phyloP scores from a whole-genome alignment of 2,888 invertebrate species.

The Ornithoptera alexandrae region DNA sequence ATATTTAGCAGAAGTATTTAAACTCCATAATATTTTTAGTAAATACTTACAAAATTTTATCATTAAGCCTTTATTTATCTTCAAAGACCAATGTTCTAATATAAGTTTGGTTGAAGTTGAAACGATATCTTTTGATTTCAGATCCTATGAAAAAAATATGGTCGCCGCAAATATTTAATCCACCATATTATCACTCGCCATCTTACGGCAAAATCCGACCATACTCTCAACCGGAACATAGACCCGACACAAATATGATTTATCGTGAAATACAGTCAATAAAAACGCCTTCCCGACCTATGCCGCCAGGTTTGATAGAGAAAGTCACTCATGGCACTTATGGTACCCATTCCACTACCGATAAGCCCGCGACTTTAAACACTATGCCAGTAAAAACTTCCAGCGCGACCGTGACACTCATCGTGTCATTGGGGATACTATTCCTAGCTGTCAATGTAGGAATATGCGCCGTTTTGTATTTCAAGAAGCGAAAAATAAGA shows the following conservation, averaged over 20 bases:
- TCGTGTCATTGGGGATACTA: constrained; percentile 83
- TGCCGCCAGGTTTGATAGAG: constrained; percentile 58
- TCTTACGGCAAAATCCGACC: constrained; percentile 57
- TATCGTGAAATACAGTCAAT: constrained; percentile 68
- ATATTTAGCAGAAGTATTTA: no score
- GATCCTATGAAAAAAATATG: constrained; percentile 58
- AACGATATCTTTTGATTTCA: constrained; percentile 34
- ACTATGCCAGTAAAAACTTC: constrained; percentile 74
- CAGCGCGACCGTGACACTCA: constrained; percentile 81
- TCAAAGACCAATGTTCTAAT: no score
- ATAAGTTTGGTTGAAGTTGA: no score
- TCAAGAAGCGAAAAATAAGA: constrained; percentile 81
- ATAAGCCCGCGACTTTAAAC: constrained; percentile 42
- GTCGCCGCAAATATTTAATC: constrained; percentile 49
- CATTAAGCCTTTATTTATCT: no score
- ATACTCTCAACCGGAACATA: constrained; percentile 48
- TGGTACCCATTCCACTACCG: constrained; percentile 39
- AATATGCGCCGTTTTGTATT: constrained; percentile 84
- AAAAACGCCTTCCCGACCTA: constrained; percentile 57
- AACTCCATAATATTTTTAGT: no score
- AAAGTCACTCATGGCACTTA: constrained; percentile 45
- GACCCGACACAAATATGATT: constrained; percentile 53
- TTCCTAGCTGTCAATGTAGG: constrained; percentile 87
- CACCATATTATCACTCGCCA: constrained; percentile 48
- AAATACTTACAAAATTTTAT: no score